Conservation (phyloP, 2,888 invertebrate genomes). For the Conchocele bisecta region DNA sequence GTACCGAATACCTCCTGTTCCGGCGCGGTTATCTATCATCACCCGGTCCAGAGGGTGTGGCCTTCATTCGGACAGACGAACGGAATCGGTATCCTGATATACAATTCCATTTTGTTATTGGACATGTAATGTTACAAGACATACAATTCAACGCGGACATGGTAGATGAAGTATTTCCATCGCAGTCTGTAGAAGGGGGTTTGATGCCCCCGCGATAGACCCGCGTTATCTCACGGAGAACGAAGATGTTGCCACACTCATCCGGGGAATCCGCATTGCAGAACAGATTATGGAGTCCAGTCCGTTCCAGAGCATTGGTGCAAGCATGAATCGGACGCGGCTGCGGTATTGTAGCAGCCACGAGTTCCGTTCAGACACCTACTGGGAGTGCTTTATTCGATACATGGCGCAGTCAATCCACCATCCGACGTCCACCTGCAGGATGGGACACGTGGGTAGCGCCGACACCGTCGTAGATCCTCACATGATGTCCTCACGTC, state of each 20-base stretch:
- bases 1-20: too few species aligned
- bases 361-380: conserved; percentile 29
- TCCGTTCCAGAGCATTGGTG: conserved; percentile 34
- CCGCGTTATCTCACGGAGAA: conserved; percentile 91
- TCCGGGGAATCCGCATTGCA: conserved; percentile 6
- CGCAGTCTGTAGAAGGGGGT: conserved; percentile 77
- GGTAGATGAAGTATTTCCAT: too few species aligned
- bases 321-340: conserved; percentile 6
- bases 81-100: too few species aligned
- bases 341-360: conserved; percentile 30
- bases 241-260: conserved; percentile 84
- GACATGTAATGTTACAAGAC: too few species aligned
- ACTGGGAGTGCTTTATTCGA: conserved; percentile 51
- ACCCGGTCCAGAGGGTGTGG: too few species aligned
- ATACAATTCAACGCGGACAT: too few species aligned
- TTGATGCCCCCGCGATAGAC: conserved; percentile 91
- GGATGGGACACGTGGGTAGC: conserved; percentile 85
- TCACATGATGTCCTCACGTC: conserved; percentile 67
- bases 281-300: conserved; percentile 30
- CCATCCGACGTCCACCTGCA: conserved; percentile 90
- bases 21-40: too few species aligned
- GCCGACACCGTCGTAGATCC: conserved; percentile 87
- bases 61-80: too few species aligned
- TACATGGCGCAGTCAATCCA: conserved; percentile 17
- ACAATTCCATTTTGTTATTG: too few species aligned